A percentile compares a stretch with the other conserved stretches of the same genome.
phyloP scores from a whole-genome alignment of 2,797 vertebrate species.

The Crypturellus tataupa region DNA sequence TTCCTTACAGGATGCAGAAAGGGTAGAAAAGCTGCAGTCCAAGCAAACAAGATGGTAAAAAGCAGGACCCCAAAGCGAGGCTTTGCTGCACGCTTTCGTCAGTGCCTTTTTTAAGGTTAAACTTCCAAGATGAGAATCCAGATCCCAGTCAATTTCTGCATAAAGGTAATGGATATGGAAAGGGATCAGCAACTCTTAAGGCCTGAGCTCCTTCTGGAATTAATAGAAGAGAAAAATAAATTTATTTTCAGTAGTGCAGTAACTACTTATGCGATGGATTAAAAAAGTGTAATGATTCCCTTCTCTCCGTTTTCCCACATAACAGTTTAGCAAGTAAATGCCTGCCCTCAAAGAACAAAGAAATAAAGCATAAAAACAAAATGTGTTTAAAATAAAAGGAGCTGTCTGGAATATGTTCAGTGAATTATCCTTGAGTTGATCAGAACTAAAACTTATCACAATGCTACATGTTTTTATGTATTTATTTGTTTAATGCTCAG shows the following conservation, averaged over 20 bases:
- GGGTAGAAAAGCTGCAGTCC: background rate
- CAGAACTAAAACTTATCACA: background rate
- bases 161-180: background rate
- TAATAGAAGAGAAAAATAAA: background rate
- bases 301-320: background rate
- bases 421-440: background rate
- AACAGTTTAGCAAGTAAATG: background rate
- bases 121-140: background rate
- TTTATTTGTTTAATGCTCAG: background rate
- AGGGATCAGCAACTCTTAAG: background rate
- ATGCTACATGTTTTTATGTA: background rate
- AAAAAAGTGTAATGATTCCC: background rate
- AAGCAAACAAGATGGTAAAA: background rate
- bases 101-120: background rate
- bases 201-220: background rate
- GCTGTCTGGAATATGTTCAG: background rate
- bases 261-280: background rate
- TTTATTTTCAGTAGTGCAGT: background rate
- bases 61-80: background rate
- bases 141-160: background rate
- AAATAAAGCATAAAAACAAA: slow-evolving; percentile 7
- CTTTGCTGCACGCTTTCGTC: background rate
- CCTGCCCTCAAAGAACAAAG: background rate
- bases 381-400: background rate
- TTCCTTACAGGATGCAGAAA: background rate